Base-by-base conservation (phyloP, 1,140 invertebrate species). In the Aphelinus certus region DNA sequence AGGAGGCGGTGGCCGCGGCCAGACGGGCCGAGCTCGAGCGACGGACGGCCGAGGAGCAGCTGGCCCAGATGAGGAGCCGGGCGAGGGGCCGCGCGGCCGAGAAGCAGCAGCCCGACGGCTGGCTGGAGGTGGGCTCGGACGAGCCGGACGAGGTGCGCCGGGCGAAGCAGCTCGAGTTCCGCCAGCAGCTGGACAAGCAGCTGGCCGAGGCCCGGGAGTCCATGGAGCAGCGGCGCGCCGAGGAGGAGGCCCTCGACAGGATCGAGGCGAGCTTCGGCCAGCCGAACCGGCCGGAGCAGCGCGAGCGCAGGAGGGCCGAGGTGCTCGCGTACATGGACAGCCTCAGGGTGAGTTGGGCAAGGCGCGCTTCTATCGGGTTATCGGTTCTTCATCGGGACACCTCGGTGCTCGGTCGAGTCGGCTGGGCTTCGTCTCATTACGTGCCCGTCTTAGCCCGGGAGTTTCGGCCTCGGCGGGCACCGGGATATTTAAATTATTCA, bases 101-200 rank as follows among this genome's bases (percentile, higher is more conserved):
- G 26, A 26, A 26, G 26, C 4, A 9, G 51, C 51, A 53, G 51
- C 9, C 4, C 51, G 4, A 4, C 4, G 51, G 51, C 51, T 9
- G 4, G 51, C 51, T 53, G 51, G 51, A 53, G 51, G 51, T 9
- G 51, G 9, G 51, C 51, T 4, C 51, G 51, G 26, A 56, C 4
- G 47, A 48, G 26, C 56, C 5, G 43, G 46, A 42, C 4, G 55
- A 70, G 43, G 45, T 47, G 57, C 58, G 2, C 9, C 66, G 66
- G 47, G 61, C 49, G 43, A 60, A 73, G 55, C 57, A 73, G 10
- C 43, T 7, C 1, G 26, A 42, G 51, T 2, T 64, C 2, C 67
- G 74, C 5, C 10, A 76, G 45, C 62, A 61, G 3, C 56, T 76
- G 6, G 74, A 66, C 5, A 5, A 2, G 4, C 74, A 76, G 45